Evolutionary conservation across 1,140 invertebrate genomes (phyloP).

Genomic region (Drosophila santomea): DNA sequence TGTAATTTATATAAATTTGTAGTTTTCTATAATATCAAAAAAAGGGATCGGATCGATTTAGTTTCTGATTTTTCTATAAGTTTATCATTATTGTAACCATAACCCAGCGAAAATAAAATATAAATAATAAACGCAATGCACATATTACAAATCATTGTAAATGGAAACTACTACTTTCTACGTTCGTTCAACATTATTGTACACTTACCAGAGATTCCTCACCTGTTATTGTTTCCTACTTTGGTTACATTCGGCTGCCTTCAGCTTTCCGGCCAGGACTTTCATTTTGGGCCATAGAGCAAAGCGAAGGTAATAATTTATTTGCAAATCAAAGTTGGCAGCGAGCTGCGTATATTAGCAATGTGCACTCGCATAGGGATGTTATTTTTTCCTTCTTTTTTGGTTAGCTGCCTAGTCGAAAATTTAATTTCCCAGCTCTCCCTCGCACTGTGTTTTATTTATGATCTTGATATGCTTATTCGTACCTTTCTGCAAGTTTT

Average conservation of each 20-base stretch:
- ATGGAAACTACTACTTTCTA: too few species aligned
- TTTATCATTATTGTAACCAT: too few species aligned
- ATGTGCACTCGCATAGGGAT: slow-evolving; percentile 56
- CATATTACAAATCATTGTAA: neutral
- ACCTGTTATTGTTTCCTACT: slow-evolving; percentile 40
- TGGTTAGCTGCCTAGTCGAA: slow-evolving; percentile 70
- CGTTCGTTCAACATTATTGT: slow-evolving; percentile 21
- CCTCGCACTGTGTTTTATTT: slow-evolving; percentile 69
- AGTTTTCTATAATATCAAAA: too few species aligned
- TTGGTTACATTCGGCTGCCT: slow-evolving; percentile 2
- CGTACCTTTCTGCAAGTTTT: slow-evolving; percentile 82
- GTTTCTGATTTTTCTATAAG: too few species aligned
- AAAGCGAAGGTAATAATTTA: slow-evolving; percentile 74
- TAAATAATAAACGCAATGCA: too few species aligned
- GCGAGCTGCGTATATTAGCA: slow-evolving; percentile 78
- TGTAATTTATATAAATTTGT: too few species aligned
- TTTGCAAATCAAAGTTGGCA: slow-evolving; percentile 81
- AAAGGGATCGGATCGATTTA: too few species aligned
- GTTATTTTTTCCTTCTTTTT: slow-evolving; percentile 15
- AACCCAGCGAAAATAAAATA: too few species aligned
- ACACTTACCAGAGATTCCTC: slow-evolving; percentile 41
- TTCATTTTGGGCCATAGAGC: slow-evolving; percentile 50
- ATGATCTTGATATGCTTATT: slow-evolving; percentile 82
- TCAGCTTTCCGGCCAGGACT: slow-evolving; percentile 35
- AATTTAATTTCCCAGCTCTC: slow-evolving; percentile 79